Evolutionary conservation across 2,888 invertebrate species (phyloP).

Genomic region (Drosophila falleni): DNA sequence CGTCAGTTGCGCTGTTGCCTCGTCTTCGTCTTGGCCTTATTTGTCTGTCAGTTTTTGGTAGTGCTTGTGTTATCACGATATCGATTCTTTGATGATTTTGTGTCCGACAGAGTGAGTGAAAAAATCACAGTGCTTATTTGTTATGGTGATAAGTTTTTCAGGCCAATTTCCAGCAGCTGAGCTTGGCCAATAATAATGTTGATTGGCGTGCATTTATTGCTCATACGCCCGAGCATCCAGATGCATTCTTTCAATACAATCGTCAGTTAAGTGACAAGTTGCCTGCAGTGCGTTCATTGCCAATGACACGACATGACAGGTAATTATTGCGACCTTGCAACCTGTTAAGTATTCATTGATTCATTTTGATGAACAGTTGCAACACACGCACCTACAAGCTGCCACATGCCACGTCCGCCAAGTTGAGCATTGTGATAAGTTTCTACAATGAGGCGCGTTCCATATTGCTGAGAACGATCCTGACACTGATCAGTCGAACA

Average conservation of each 20-base stretch:
- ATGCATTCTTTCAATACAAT: slow-evolving; percentile 60
- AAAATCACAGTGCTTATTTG: not conserved
- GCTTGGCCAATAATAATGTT: not conserved
- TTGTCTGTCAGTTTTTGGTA: slow-evolving; percentile 39
- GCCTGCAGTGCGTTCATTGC: slow-evolving; percentile 70
- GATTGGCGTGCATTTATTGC: slow-evolving; percentile 52
- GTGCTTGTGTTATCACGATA: slow-evolving; percentile 18
- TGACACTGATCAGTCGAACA: slow-evolving; percentile 75
- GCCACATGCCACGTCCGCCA: slow-evolving; percentile 40
- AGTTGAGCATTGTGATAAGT: slow-evolving; percentile 80
- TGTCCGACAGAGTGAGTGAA: slow-evolving; percentile 31
- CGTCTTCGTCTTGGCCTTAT: slow-evolving; percentile 21
- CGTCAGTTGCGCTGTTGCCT: slow-evolving; percentile 34
- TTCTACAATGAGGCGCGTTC: slow-evolving; percentile 83
- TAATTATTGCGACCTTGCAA: slow-evolving; percentile 42
- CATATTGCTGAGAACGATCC: slow-evolving; percentile 78
- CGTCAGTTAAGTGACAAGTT: slow-evolving; percentile 71
- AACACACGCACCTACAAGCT: slow-evolving; percentile 48
- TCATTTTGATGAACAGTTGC: slow-evolving; percentile 64
- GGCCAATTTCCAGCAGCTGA: not conserved
- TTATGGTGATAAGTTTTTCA: not conserved
- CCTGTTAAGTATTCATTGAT: not conserved
- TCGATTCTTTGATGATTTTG: slow-evolving; percentile 3
- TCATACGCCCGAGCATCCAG: slow-evolving; percentile 32
- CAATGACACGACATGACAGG: slow-evolving; percentile 78